phyloP scores from a whole-genome alignment of 2,113 vertebrate genomes.

The Zosterops lateralis region DNA sequence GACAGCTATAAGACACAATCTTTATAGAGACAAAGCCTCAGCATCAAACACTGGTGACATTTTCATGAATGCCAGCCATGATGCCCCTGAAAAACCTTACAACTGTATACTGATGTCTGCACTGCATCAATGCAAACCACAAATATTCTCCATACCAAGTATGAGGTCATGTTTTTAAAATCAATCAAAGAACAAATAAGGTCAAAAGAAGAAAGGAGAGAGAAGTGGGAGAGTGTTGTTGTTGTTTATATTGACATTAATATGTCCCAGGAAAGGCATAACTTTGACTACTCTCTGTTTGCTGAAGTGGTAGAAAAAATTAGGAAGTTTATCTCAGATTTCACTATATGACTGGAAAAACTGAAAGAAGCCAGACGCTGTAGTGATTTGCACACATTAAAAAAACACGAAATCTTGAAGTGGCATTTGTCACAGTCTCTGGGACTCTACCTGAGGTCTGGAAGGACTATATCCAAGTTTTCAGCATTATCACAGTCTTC shows the following conservation, averaged over 20 bases:
- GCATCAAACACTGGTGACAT: background rate
- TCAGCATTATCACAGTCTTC: background rate
- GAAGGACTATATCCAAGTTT: background rate
- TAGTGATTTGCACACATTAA: background rate
- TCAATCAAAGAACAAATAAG: background rate
- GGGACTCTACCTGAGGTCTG: background rate
- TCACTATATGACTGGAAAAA: background rate
- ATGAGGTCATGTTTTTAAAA: background rate
- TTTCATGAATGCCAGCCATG: background rate
- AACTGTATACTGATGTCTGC: background rate
- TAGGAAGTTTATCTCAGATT: background rate
- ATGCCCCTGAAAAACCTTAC: background rate
- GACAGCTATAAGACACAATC: background rate
- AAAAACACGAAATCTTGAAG: background rate
- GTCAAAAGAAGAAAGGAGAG: background rate
- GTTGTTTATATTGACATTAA: background rate
- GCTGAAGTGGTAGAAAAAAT: background rate
- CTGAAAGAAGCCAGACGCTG: background rate
- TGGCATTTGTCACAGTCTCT: background rate
- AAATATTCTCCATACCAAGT: background rate
- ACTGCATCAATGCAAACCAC: background rate
- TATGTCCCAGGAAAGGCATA: background rate
- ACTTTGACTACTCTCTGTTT: background rate
- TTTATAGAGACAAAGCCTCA: background rate
- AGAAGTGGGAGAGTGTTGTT: accelerated